A percentile compares a stretch with the other conserved stretches of the same genome.
Evolutionary conservation across 2,797 vertebrate species (phyloP).

Genomic region (Fundulus diaphanus): DNA sequence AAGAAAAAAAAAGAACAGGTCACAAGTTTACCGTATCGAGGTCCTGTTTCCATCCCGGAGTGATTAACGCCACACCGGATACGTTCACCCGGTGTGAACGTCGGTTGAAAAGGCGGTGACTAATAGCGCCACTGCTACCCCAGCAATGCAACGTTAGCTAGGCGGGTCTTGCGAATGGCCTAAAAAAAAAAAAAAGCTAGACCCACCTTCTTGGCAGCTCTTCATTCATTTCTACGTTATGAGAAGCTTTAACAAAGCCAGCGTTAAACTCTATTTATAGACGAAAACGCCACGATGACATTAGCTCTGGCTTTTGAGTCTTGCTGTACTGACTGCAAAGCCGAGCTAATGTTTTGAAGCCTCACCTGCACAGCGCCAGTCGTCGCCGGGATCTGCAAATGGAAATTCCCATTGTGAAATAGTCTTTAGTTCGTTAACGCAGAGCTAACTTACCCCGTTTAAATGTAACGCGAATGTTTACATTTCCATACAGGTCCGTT

Average conservation of each 20-base stretch:
- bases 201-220: conserved; percentile 50
- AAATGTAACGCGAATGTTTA: background rate
- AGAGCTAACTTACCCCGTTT: background rate
- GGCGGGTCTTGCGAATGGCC: conserved; percentile 54
- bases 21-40: conserved; percentile 23
- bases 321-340: background rate
- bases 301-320: background rate
- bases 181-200: conserved; percentile 25
- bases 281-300: background rate
- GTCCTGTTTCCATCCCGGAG: conserved; percentile 35
- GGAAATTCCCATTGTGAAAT: conserved; percentile 4
- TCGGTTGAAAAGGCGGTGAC: conserved; percentile 54
- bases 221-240: conserved; percentile 39
- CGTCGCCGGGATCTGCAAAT: background rate
- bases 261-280: background rate
- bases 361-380: background rate
- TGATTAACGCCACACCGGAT: conserved; percentile 23
- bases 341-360: conserved; percentile 6
- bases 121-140: conserved; percentile 40
- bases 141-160: conserved; percentile 48
- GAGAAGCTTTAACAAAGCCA: conserved; percentile 5
- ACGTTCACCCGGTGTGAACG: conserved; percentile 34
- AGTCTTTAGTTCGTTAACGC: background rate
- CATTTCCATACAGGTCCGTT: background rate
- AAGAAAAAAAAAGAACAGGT: background rate